phyloP scores from a whole-genome alignment of 2,113 vertebrate genomes.

The Noturus placidus region DNA sequence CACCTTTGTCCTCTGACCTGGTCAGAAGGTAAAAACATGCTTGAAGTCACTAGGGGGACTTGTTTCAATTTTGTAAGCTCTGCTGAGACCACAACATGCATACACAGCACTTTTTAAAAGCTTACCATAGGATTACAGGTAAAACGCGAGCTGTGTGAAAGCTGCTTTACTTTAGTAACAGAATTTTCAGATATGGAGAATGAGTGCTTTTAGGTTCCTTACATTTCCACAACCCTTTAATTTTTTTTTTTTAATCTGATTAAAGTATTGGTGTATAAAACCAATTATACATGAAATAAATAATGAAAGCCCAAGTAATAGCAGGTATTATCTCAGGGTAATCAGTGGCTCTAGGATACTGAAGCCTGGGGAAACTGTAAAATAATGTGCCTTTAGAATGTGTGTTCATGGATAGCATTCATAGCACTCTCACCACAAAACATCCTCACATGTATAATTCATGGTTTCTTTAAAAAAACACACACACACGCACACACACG shows the following conservation, averaged over 20 bases:
- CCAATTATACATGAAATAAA: not conserved
- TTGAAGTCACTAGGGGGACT: not conserved
- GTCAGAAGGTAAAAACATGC: not conserved
- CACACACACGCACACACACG: not conserved
- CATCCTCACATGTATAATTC: constrained; percentile 32
- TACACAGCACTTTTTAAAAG: not conserved
- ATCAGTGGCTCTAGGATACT: not conserved
- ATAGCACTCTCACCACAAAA: constrained; percentile 31
- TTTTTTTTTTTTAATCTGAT: not conserved
- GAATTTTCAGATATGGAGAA: not conserved
- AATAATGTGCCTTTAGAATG: not conserved
- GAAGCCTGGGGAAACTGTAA: not conserved
- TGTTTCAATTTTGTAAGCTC: not conserved
- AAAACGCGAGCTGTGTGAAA: not conserved
- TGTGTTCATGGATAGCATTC: constrained; percentile 14
- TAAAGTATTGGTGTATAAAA: not conserved
- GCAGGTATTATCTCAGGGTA: not conserved
- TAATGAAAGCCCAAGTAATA: not conserved
- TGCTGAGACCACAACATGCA: not conserved
- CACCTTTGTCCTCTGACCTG: not conserved
- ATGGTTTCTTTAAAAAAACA: constrained; percentile 19
- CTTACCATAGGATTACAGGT: not conserved
- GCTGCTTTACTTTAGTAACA: not conserved
- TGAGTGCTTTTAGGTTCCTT: not conserved
- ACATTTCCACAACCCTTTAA: not conserved